Percentiles rank a stretch among this genome's conserved stretches.
These are phyloP conservation scores for Phenganax stokvisi DNA, from an alignment of 92 coral and sea anemone genomes.

Conservation along the genomic window DNA sequence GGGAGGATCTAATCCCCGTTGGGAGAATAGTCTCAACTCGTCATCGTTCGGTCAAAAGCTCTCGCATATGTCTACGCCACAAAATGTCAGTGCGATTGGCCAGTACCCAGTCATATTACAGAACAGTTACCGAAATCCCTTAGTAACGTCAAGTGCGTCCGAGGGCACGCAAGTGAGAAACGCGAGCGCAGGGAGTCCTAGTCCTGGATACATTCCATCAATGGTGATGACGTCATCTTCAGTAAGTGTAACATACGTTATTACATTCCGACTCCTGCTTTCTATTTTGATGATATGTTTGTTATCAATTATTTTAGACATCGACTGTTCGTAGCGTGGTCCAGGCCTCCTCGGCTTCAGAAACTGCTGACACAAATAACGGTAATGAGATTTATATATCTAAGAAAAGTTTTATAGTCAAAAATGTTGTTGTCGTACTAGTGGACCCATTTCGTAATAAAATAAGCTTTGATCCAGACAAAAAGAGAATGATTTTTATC, in stretches of 20 bases:
- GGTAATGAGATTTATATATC: neutral
- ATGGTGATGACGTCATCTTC: conserved; percentile 15
- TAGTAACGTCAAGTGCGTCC: neutral
- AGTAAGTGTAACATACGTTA: neutral
- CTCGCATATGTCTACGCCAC: neutral
- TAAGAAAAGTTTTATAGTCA: neutral
- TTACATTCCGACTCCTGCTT: neutral
- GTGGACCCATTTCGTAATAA: too few relatives aligned
- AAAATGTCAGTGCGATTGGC: neutral
- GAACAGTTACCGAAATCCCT: neutral
- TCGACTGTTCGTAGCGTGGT: conserved; percentile 6
- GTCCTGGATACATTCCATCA: neutral
- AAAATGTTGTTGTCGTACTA: neutral
- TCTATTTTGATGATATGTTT: neutral
- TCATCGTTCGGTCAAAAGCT: neutral
- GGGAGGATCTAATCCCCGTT: conserved; percentile 19
- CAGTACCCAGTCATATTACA: neutral
- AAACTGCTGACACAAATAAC: neutral
- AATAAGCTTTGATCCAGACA: too few relatives aligned
- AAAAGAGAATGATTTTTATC: too few relatives aligned
- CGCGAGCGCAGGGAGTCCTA: neutral
- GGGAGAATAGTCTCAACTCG: neutral
- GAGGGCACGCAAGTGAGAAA: neutral
- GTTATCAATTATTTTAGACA: neutral
- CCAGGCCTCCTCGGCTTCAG: neutral